These are phyloP conservation scores for Chloroclystis v-ata DNA, from an alignment of 2,888 invertebrate species.

Conservation along the genomic window DNA sequence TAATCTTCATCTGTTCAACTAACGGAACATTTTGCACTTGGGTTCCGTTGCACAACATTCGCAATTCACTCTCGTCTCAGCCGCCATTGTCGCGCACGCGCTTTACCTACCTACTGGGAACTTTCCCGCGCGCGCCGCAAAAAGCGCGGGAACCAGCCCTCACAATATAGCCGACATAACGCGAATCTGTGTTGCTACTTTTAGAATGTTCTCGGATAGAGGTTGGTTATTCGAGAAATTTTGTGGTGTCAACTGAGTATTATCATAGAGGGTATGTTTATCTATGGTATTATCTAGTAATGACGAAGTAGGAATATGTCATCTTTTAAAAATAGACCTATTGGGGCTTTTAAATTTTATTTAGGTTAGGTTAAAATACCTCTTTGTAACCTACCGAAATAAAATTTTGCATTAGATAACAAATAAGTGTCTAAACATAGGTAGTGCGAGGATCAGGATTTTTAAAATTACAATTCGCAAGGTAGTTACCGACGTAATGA, in stretches of 20 bases:
- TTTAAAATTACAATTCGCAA: too few species aligned
- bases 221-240: not conserved
- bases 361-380: too few species aligned
- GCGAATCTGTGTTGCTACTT: slow-evolving; percentile 61
- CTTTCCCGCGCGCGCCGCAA: slow-evolving; percentile 72
- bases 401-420: too few species aligned
- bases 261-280: too few species aligned
- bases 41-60: slow-evolving; percentile 62
- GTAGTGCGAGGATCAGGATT: too few species aligned
- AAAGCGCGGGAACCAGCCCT: slow-evolving; percentile 72
- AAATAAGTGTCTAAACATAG: too few species aligned
- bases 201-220: slow-evolving; percentile 57
- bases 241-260: not conserved
- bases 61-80: slow-evolving; percentile 68
- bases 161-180: slow-evolving; percentile 74
- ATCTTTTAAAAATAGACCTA: too few species aligned
- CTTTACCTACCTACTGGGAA: slow-evolving; percentile 74
- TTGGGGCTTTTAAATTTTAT: too few species aligned
- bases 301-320: too few species aligned
- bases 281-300: too few species aligned
- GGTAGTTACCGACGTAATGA: too few species aligned
- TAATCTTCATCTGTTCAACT: slow-evolving; percentile 54
- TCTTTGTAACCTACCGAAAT: too few species aligned
- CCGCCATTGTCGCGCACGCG: slow-evolving; percentile 72
- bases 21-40: slow-evolving; percentile 70